Evolutionary conservation across 2,113 vertebrate species (phyloP).

Genomic region (Erinaceus europaeus): DNA sequence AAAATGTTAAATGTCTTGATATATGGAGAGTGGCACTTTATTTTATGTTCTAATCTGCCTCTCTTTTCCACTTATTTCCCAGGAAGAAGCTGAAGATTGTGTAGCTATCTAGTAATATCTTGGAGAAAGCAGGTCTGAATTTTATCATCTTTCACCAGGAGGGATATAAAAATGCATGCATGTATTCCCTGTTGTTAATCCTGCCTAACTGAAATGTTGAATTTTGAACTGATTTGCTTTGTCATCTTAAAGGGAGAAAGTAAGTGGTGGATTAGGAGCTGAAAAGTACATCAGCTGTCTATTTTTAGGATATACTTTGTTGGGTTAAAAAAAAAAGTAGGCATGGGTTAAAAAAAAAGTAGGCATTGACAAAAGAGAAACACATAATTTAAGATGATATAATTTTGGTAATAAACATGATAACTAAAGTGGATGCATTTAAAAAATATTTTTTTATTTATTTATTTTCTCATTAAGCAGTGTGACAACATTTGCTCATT

Average conservation of each 20-base stretch:
- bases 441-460: no score
- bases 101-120: not conserved
- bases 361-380: slow-evolving; percentile 12
- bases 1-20: not conserved
- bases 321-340: slow-evolving; percentile 1
- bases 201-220: not conserved
- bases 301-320: slow-evolving; percentile 8
- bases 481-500: slow-evolving; percentile 30
- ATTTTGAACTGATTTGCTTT: not conserved
- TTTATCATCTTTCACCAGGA: not conserved
- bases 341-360: not conserved
- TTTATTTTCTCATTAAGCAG: slow-evolving; percentile 25
- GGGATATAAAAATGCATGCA: not conserved
- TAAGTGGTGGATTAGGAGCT: not conserved
- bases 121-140: not conserved
- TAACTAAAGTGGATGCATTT: slow-evolving; percentile 57
- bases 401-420: slow-evolving; percentile 55
- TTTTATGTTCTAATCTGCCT: not conserved
- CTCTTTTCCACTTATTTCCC: not conserved
- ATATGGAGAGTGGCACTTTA: not conserved
- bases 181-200: not conserved
- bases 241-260: not conserved
- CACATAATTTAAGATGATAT: slow-evolving; percentile 1
- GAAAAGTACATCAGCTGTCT: not conserved
- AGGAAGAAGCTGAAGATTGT: not conserved